Base-by-base conservation (phyloP, 1,140 invertebrate species). In the Orius insidiosus region DNA sequence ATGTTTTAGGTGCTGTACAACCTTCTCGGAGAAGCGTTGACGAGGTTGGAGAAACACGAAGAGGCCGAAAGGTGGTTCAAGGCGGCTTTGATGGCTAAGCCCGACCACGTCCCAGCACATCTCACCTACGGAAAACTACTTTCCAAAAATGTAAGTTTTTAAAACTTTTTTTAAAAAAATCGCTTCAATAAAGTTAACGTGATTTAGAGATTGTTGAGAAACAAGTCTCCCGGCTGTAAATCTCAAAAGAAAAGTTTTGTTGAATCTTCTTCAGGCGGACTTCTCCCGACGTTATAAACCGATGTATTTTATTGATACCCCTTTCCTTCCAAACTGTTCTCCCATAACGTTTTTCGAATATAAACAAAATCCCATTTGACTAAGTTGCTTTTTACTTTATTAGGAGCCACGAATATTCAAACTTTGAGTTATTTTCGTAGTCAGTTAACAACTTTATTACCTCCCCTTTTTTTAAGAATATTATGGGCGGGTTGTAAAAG, bases 101-200 rank as follows among this genome's bases (percentile, higher is more conserved):
- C 72, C 8, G 72, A 76, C 56, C 75, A 78, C 54, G 63, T 76
- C 13, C 74, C 75, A 2, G 74, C 74, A 11, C 84, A 93, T 62
- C 70, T 94, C 41, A 89, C 85, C 36, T 86, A 92, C 58, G 89
- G 86, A 34, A 88, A 89, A 64, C 76, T 93, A 42, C 67, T 89
- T 15, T 80, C 85, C 32, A 78, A 79, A 68, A 85, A 87, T 74
- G 88, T 92, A 72, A 76, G 78, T 71, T 9, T 13, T 18, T 24
- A 5, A 5, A 36, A 15, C 13, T 10, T n/a, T 18, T 41, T 19
- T 15, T 41, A n/a, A 14, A 36, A 36, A 36, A 15, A 36, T 36
- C 35, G 35, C 3, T 36, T 36, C 14, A n/a, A 36, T n/a, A 36
- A 15, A 36, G 14, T n/a, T 36, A 36, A 36, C 9, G 35, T 36